Conservation (phyloP, 2,113 vertebrate species). For the Gambusia holbrooki region DNA sequence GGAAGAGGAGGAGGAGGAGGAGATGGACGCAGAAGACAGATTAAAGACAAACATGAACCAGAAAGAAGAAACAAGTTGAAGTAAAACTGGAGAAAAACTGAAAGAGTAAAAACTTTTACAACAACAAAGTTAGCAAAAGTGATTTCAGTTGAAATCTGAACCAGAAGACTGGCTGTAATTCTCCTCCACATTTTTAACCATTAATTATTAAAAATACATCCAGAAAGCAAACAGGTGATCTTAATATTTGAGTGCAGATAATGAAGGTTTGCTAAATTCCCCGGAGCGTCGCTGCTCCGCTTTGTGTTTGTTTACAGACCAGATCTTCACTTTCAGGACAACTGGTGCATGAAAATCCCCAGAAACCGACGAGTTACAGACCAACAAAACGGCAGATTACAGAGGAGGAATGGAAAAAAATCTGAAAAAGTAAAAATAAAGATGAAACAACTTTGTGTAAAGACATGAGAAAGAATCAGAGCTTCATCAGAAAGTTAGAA, state of each 20-base stretch:
- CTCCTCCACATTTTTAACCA: too few relatives aligned
- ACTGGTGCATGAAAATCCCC: neutral
- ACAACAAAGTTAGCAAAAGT: too few relatives aligned
- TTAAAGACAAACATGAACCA: neutral
- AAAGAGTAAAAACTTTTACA: neutral
- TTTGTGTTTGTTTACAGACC: neutral
- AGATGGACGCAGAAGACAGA: neutral
- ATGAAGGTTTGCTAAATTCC: neutral
- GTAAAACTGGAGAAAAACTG: neutral
- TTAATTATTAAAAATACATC: too few relatives aligned
- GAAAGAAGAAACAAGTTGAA: neutral
- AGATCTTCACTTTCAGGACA: conserved; percentile 1
- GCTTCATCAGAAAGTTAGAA: too few relatives aligned
- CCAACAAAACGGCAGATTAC: neutral
- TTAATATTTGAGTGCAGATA: too few relatives aligned
- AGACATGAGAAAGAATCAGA: neutral
- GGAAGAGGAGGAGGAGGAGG: neutral
- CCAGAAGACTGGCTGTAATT: too few relatives aligned
- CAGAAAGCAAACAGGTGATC: too few relatives aligned
- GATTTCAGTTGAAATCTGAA: too few relatives aligned
- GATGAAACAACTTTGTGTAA: neutral
- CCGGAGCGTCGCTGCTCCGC: neutral
- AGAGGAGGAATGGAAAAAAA: neutral
- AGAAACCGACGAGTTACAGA: neutral
- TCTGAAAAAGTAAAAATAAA: neutral